A percentile compares a stretch with the other conserved stretches of the same genome.
Conservation (phyloP, 2,888 invertebrate genomes). For the Caenorhabditis sinica region DNA sequence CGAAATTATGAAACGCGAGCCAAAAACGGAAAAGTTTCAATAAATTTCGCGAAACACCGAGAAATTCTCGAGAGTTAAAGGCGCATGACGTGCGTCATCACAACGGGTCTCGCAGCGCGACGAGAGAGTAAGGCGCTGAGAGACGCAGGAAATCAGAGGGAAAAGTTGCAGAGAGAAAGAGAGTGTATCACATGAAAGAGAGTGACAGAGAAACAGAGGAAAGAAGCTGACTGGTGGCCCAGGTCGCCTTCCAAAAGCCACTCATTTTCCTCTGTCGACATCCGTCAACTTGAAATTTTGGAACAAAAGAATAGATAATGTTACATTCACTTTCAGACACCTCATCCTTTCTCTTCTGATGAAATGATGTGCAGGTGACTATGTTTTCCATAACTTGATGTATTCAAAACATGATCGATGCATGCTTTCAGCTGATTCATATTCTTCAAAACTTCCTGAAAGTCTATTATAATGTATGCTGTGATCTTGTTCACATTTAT, state of each 20-base stretch:
- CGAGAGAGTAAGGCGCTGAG: not conserved
- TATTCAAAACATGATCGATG: too few relatives aligned
- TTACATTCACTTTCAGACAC: not conserved
- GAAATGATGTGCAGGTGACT: not conserved
- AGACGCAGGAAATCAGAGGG: constrained; percentile 34
- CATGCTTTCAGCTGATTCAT: too few relatives aligned
- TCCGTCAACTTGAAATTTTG: constrained; percentile 25
- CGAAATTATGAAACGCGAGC: too few relatives aligned
- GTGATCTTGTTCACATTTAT: too few relatives aligned
- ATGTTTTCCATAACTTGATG: too few relatives aligned
- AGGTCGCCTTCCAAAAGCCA: constrained; percentile 45
- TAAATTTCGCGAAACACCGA: not conserved
- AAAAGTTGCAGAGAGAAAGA: constrained; percentile 23
- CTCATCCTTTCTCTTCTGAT: not conserved
- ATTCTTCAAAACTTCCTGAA: not conserved
- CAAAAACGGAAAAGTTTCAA: not conserved
- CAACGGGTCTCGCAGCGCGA: constrained; percentile 50
- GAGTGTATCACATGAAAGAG: constrained; percentile 21
- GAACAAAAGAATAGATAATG: not conserved
- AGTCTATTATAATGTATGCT: not conserved
- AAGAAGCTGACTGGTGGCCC: constrained; percentile 45
- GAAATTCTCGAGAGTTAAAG: constrained; percentile 34
- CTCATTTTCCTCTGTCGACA: constrained; percentile 35
- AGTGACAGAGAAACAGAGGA: constrained; percentile 26
- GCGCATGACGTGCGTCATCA: constrained; percentile 3